A percentile compares a stretch with the other conserved stretches of the same genome.
These are phyloP conservation scores for Allacma fusca DNA, from an alignment of 2,888 invertebrate species.

Conservation along the genomic window DNA sequence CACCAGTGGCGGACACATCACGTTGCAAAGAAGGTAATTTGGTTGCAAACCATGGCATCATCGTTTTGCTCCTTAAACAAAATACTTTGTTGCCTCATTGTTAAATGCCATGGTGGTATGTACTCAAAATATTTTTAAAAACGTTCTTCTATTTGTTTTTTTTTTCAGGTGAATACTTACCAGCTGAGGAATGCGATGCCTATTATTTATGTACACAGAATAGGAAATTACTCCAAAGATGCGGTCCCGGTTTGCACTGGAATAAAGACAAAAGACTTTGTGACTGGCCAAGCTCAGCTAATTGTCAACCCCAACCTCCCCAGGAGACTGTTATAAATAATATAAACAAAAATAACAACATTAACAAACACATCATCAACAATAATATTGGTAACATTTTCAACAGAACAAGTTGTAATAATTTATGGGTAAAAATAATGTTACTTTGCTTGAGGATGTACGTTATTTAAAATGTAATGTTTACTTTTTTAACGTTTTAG, in stretches of 20 bases:
- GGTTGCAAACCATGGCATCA: not conserved
- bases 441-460: not conserved
- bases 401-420: no score
- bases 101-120: no score
- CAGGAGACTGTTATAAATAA: not conserved
- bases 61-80: no score
- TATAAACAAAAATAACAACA: not conserved
- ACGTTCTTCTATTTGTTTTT: no score
- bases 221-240: constrained; percentile 66
- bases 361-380: no score
- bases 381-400: not conserved
- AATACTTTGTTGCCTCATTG: no score
- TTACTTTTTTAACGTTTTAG: not conserved
- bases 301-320: constrained; percentile 47
- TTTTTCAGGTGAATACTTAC: constrained; percentile 74
- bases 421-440: not conserved
- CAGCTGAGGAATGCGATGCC: constrained; percentile 74
- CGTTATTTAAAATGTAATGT: not conserved
- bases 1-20: not conserved
- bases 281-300: constrained; percentile 72
- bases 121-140: not conserved
- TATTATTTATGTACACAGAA: constrained; percentile 83
- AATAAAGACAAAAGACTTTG: constrained; percentile 73
- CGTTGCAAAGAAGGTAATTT: not conserved
- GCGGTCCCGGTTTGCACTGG: constrained; percentile 81